Percentiles rank a stretch among this genome's conserved stretches.
Conservation (phyloP, 2,888 invertebrate genomes). For the Herminia tarsipennalis region DNA sequence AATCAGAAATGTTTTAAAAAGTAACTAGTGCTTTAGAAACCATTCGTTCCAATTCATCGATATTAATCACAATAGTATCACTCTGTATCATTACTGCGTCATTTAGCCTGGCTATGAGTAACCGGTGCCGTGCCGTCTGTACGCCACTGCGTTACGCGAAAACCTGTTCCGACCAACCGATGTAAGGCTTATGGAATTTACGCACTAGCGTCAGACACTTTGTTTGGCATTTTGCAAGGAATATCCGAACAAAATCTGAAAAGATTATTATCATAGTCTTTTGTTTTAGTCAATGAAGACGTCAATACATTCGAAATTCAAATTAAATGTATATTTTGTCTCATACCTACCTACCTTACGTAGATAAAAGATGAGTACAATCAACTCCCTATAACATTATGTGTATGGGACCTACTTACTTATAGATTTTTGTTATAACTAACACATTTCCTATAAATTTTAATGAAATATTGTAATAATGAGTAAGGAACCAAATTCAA, state of each 20-base stretch:
- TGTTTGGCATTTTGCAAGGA: slow-evolving; percentile 14
- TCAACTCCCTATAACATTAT: too few species aligned
- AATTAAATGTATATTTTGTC: too few species aligned
- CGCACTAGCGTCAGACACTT: slow-evolving; percentile 38
- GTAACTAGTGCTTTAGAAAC: too few species aligned
- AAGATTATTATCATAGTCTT: not conserved
- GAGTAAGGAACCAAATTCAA: too few species aligned
- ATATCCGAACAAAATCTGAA: not conserved
- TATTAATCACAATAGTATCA: slow-evolving; percentile 20
- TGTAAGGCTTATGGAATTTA: slow-evolving; percentile 48
- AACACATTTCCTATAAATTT: too few species aligned
- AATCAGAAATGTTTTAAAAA: not conserved
- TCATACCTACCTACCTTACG: too few species aligned
- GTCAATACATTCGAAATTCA: too few species aligned
- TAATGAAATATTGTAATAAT: too few species aligned
- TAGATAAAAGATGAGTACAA: too few species aligned
- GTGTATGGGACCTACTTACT: too few species aligned
- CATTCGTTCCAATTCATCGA: slow-evolving; percentile 2
- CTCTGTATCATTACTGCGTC: slow-evolving; percentile 41
- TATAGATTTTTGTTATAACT: too few species aligned
- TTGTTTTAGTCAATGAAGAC: not conserved
- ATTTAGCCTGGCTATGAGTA: slow-evolving; percentile 57
- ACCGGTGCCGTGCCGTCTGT: slow-evolving; percentile 63
- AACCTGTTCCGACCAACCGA: slow-evolving; percentile 57
- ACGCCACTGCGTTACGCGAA: slow-evolving; percentile 64